phyloP scores from a whole-genome alignment of 2,113 vertebrate species.

The Conger conger region DNA sequence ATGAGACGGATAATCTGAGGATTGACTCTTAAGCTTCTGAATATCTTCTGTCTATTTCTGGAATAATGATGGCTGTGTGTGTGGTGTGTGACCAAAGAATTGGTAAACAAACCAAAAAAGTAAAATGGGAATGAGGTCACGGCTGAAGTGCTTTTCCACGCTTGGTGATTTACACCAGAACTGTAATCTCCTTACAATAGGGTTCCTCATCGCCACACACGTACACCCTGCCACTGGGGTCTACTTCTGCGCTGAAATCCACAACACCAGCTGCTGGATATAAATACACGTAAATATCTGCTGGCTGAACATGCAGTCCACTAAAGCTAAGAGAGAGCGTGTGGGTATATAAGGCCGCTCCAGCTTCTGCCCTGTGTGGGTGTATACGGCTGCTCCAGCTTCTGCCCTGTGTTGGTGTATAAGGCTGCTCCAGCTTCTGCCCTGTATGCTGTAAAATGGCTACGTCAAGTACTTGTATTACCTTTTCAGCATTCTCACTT shows the following conservation, averaged over 20 bases:
- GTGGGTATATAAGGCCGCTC: background rate
- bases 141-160: background rate
- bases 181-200: too few species aligned
- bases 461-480: too few species aligned
- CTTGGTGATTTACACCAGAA: background rate
- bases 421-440: background rate
- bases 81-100: background rate
- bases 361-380: background rate
- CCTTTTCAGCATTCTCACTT: background rate
- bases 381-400: too few species aligned
- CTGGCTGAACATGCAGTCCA: conserved; percentile 13
- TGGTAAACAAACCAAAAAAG: too few species aligned
- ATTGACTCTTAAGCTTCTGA: background rate
- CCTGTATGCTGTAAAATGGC: background rate
- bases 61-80: background rate
- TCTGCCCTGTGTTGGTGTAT: background rate
- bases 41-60: background rate
- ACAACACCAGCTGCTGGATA: conserved; percentile 38
- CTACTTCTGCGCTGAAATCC: conserved; percentile 12
- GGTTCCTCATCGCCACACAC: background rate
- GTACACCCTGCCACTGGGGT: background rate
- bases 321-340: conserved; percentile 2
- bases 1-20: background rate
- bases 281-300: conserved; percentile 36
- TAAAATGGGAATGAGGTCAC: background rate